These are phyloP conservation scores for Thecocarcelia acutangulata DNA, from an alignment of 2,888 invertebrate species.

Conservation along the genomic window DNA sequence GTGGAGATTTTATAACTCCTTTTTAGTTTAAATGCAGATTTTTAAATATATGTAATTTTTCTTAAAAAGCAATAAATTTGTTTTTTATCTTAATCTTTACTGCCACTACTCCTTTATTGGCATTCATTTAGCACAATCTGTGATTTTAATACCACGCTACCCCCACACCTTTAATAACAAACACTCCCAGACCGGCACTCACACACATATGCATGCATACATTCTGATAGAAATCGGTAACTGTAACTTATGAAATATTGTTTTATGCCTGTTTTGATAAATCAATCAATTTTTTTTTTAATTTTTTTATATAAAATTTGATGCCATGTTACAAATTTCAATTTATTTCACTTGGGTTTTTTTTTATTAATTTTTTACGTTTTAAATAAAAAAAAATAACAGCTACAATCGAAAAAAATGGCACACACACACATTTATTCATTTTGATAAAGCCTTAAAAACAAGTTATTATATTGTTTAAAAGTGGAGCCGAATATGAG, in stretches of 20 bases:
- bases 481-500: not conserved
- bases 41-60: no score
- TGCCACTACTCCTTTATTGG: conserved; percentile 10
- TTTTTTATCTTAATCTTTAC: not conserved
- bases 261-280: conserved; percentile 67
- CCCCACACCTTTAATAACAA: not conserved
- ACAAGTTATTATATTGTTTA: conserved; percentile 37
- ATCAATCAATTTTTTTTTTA: conserved; percentile 68
- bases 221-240: not conserved
- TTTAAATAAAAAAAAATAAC: conserved; percentile 33
- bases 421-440: conserved; percentile 4
- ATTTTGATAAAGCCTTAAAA: conserved; percentile 26
- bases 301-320: conserved; percentile 46
- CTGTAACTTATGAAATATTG: conserved; percentile 59
- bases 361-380: conserved; percentile 8
- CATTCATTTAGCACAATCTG: conserved; percentile 43
- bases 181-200: not conserved
- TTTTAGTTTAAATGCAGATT: no score
- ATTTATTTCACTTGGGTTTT: conserved; percentile 42
- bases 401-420: conserved; percentile 3
- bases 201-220: not conserved
- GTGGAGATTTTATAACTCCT: no score
- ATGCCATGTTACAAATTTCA: conserved; percentile 56
- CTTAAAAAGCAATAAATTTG: not conserved
- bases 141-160: conserved; percentile 34